Base-by-base conservation (phyloP, 2,888 invertebrate species). In the Drosophila mimica region DNA sequence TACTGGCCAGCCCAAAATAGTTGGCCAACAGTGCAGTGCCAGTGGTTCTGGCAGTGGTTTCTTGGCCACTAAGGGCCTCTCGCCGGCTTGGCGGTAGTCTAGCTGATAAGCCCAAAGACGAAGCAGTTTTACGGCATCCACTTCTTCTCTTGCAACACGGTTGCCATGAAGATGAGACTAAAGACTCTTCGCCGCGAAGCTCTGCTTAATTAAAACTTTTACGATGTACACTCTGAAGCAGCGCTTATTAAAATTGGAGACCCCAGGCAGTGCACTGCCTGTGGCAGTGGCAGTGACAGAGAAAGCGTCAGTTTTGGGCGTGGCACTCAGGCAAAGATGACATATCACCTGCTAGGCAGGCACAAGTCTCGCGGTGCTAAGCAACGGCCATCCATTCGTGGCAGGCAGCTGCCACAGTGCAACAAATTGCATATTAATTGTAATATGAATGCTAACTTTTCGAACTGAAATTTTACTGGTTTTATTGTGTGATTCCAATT, bases 141-240 rank as follows among this genome's bases (percentile, higher is more conserved):
- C 76, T 43, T 74, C 25, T 25, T 20, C 61, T 57, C 66, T 66
- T 43, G 51, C 34, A 28, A 64, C 51, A 63, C 17, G 66, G 81
- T 60, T 69, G 68, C 66, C 62, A 61, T 76, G 82, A 51, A 49
- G 70, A 69, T 65, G 64, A 36, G 38, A 25, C 67, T 52, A 56
- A 70, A 56, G 69, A 58, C 52, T 69, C 67, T 38, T 38, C 56
- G 64, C 36, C 46, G 46, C 69, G 60, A 57, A 49, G 64, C 72
- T 38, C 64, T 58, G 81, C 87, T 85, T 86, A 86, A 86, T 86
- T 86, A 86, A 86, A 86, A 86, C 81, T 89, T 86, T 86, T 80
- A 62, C 74, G 62, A 36, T 54, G 52, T 76, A 71, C 51, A 54
- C 83, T 71, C 71, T 73, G 51, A 51, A 79, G 73, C 73, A 59